Evolutionary conservation across 2,888 invertebrate genomes (phyloP), one percentile per base, ranked within the genome.

Genomic region (Drosophila macrospina): DNA sequence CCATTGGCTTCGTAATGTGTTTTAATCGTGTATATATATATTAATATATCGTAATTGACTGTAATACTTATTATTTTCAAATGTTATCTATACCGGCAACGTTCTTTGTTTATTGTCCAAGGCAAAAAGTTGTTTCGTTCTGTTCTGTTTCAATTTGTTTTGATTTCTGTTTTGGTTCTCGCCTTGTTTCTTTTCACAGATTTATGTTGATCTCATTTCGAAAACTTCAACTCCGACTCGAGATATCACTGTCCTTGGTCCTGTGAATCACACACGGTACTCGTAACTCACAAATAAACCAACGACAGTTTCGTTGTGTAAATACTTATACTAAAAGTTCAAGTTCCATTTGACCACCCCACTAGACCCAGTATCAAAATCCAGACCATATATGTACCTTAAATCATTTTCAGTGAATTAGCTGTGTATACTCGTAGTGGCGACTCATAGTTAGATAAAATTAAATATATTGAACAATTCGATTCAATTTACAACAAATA

Each of bases 1-100:
- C 28, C 54, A 84, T 84, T 84, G 87, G 87, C 84, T 86, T 84
- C 81, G 78, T 86, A 84, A 80, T 88, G 87, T 83, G 74, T 85
- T 85, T 47, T 81, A 74, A 69, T 66, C 69, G 73, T 88, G 57
- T 86, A 60, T 61, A 65, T 61, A 55, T 61, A 68, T 63, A 50
- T 44, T 45, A 24, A 39, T 39, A 57, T 66, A 70, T 68, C 61
- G 74, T 82, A 61, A 81, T 78, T 78, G 56, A 80, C 13, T 45
- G 44, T 61, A 59, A 15, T 36, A 16, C 61, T 52, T 45, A 7
- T 30, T 20, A 15, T 13, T 65, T 56, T 66, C 1, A 41, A 55
- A 37, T 51, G 8, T 30, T 15, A 51, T 37, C 13, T 54, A 24
- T 32, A n/a, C 24, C 36, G 20, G 67, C 59, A 59, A 44, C 16